Evolutionary conservation across 2,113 vertebrate genomes (phyloP).

Genomic region (Connochaetes taurinus): DNA sequence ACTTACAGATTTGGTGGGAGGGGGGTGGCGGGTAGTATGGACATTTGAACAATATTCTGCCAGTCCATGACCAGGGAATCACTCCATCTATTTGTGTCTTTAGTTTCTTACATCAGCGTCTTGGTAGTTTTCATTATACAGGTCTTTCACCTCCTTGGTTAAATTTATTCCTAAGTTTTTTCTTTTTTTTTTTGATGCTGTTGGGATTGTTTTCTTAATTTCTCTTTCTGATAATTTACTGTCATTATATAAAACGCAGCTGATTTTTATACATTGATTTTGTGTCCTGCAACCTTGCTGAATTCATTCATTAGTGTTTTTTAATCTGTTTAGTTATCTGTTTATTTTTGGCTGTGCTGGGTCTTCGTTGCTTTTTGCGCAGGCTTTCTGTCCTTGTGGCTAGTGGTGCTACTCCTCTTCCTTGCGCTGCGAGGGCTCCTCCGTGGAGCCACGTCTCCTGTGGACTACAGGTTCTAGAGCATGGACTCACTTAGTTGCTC

Average conservation of each 20-base stretch:
- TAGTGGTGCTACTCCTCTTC: background rate
- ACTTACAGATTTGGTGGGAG: background rate
- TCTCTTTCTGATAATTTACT: background rate
- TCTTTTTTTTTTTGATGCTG: background rate
- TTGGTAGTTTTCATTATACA: background rate
- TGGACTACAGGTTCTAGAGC: background rate
- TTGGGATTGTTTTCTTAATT: background rate
- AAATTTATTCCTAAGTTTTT: background rate
- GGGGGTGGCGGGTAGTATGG: too few species aligned
- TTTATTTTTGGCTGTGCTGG: background rate
- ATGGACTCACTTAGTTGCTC: background rate
- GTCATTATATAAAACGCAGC: background rate
- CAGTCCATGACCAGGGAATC: background rate
- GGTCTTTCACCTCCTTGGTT: background rate
- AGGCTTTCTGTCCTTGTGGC: background rate
- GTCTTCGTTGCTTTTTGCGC: background rate
- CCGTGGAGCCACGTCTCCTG: rapidly evolving
- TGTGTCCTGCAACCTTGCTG: background rate
- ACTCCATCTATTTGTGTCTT: background rate
- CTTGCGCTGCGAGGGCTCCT: rapidly evolving
- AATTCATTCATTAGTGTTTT: background rate
- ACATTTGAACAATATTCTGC: background rate
- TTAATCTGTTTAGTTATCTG: background rate
- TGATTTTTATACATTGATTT: background rate
- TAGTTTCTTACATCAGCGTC: background rate